Base-by-base conservation (phyloP, 2,888 invertebrate species). In the Boloria selene region DNA sequence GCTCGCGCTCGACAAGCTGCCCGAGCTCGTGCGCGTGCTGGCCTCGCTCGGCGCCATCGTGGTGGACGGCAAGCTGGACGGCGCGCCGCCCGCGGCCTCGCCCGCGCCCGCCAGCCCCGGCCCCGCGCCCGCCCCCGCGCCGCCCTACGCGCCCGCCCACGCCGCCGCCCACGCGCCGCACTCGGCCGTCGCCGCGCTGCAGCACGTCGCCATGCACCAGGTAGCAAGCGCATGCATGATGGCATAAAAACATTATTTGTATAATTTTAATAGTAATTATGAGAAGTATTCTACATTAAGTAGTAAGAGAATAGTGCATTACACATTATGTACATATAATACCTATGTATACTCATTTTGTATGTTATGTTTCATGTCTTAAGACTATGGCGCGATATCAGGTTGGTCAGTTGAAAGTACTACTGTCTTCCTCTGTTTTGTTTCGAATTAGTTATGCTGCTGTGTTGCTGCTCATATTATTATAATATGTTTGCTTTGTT, bases 1-100 rank as follows among this genome's bases (percentile, higher is more conserved):
- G 83, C 93, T 97, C 67, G 95, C 95, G 75, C 90, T 96, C 71
- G 96, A 96, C 84, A 96, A 96, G 91, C 95, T 97, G 77, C 95
- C 96, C 59, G 97, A 97, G 81, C 92, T 97, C 64, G 93, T 96
- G 75, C 95, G 96, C 93, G 96, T 96, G 71, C 93, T 97, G 75
- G 95, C 95, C 55, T 94, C 94, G 60, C 95, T 97, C 80, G 97
- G 97, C 71, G 95, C 95, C 70, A 96, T 97, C 77, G 95, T 97
- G 52, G 97, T 97, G 68, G 97, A 97, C 88, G 97, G 97, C 67
- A 94, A 96, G 82, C 94, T 96, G 72, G 96, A 96, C 90, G 87
- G 85, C 69, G 82, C 95, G 69, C 65, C 74, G 62, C 67, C 70
- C 72, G 70, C 74, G 65, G 70, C 69, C 69, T 70, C 74, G 64